Evolutionary conservation across 2,113 vertebrate genomes (phyloP), one percentile per base, ranked within the genome.

Genomic region (Bujurquina vittata): DNA sequence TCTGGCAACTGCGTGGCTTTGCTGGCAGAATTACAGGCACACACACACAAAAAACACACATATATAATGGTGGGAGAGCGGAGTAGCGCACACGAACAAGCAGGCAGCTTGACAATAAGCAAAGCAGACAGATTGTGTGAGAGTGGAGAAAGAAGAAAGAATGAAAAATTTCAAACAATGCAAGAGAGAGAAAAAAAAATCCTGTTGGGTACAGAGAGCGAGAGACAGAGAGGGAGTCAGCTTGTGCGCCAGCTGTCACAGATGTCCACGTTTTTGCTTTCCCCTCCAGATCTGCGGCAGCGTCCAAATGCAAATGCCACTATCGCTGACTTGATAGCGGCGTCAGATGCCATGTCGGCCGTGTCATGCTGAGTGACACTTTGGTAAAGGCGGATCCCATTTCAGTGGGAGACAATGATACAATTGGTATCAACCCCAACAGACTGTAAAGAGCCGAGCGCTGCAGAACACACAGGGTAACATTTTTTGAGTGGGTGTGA

Each of bases 111-210:
- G 89, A 91, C 91, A 91, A 60, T 67, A 60, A 88, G 77, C 43
- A 17, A 79, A 75, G 76, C 62, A 67, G 90, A 90, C 90, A 90
- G 92, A 93, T 81, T 90, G 87, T 85, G 88, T 37, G 87, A 83
- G 81, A 86, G 78, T 11, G 77, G 75, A 82, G 80, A 77, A 78
- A 46, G 72, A 65, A 60, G 61, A 75, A 84, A 82, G 83, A 87
- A 63, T 37, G 57, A 89, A 74, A 31, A 54, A 61, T 89, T 81
- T 87, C 23, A 79, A 88, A 80, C 81, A 87, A 86, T 81, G 84
- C 75, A 58, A 75, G 59, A 61, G 60, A 37, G 8, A 37, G n/a
- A 33, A 10, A 37, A 35, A 80, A 77, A 55, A 84, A 84, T 77
- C 59, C 83, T 84, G 80, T 82, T 65, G 58, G 75, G 43, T 23